Conservation (phyloP, 2,113 vertebrate species). For the Corydoras maculifer region DNA sequence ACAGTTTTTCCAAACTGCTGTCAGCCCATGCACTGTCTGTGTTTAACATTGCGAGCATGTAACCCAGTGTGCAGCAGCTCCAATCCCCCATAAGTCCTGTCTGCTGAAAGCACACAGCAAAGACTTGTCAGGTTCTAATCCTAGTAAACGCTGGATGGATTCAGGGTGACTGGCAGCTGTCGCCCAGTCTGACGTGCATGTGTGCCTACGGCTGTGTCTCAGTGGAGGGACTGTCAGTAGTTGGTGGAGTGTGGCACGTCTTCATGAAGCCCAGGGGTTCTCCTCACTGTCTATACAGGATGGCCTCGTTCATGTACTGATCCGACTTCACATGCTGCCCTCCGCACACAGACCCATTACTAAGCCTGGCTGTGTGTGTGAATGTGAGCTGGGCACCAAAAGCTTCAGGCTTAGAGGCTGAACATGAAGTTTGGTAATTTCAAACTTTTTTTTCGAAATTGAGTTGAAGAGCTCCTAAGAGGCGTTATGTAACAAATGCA, state of each 20-base stretch:
- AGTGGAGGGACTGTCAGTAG: conserved; percentile 20
- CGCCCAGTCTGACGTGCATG: conserved; percentile 20
- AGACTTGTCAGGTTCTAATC: conserved; percentile 31
- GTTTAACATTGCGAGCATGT: conserved; percentile 35
- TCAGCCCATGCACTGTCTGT: conserved; percentile 16
- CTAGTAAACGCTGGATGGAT: conserved; percentile 25
- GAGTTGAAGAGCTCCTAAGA: neutral
- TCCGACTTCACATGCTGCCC: conserved; percentile 1
- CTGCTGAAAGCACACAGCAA: conserved; percentile 15
- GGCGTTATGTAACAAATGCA: conserved; percentile 2
- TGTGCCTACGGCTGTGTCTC: conserved; percentile 35
- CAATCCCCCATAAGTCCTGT: conserved; percentile 28
- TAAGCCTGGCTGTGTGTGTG: neutral
- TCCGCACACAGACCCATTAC: neutral
- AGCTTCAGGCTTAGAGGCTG: neutral
- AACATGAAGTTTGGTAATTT: neutral
- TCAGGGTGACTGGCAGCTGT: conserved; percentile 40
- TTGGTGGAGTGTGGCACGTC: conserved; percentile 30
- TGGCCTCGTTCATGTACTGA: neutral
- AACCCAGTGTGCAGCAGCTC: conserved; percentile 17
- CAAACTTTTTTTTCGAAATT: neutral
- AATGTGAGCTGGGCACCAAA: neutral
- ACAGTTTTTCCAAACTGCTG: conserved; percentile 15
- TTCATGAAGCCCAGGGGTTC: conserved; percentile 32
- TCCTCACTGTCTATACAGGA: neutral